Conservation (phyloP, 1,140 invertebrate species). For the Tetragonula clypearis region DNA sequence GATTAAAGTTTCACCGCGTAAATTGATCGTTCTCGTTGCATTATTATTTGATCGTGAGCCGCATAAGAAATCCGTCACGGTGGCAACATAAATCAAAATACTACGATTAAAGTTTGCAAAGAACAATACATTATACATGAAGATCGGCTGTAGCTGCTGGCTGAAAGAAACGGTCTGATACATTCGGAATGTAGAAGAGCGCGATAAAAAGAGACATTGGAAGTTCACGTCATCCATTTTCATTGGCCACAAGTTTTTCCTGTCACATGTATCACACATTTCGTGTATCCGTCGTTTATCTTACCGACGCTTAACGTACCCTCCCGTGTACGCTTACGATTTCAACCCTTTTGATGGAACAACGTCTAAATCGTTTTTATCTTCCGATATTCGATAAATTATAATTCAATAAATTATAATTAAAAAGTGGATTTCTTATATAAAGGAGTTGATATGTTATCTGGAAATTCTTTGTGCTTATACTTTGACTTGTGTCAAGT, state of each 20-base stretch:
- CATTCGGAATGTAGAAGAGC: conserved; percentile 34
- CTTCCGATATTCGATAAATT: no score
- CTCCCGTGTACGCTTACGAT: not conserved
- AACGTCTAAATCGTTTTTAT: no score
- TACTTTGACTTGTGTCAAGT: no score
- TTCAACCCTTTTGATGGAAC: not conserved
- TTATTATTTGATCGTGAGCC: not conserved
- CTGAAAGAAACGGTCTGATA: conserved; percentile 9
- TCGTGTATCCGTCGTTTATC: conserved; percentile 39
- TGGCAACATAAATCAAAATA: not conserved
- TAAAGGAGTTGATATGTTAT: no score
- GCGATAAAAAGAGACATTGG: conserved; percentile 38
- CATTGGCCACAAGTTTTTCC: conserved; percentile 51
- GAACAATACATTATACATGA: conserved; percentile 43
- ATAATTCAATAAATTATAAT: no score
- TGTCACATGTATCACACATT: conserved; percentile 53
- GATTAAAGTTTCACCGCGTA: not conserved
- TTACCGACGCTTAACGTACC: conserved; percentile 31
- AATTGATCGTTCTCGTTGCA: not conserved
- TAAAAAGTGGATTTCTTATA: no score
- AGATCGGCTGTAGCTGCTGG: not conserved
- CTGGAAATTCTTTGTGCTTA: no score
- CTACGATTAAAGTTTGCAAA: conserved; percentile 16
- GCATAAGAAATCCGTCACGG: not conserved
- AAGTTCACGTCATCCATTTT: conserved; percentile 59